Conservation (phyloP, 2,888 invertebrate genomes). For the Pandemis corylana region DNA sequence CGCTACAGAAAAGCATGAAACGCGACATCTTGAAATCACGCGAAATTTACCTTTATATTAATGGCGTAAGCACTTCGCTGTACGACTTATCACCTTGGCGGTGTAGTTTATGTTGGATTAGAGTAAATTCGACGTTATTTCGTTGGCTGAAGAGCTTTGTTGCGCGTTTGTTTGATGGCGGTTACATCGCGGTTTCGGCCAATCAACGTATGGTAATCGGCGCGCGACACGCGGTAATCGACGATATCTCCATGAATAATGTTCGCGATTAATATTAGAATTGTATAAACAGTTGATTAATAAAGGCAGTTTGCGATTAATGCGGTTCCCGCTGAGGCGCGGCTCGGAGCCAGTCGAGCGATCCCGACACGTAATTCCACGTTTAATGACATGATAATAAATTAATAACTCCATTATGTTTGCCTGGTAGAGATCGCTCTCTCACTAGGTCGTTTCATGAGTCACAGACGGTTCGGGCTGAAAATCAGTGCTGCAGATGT, state of each 20-base stretch:
- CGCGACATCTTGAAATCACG: background rate
- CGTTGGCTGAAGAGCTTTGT: background rate
- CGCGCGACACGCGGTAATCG: background rate
- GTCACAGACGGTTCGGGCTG: too few relatives aligned
- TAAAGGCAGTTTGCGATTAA: background rate
- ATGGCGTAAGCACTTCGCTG: background rate
- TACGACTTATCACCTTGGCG: background rate
- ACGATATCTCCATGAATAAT: background rate
- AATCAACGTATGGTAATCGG: constrained; percentile 5
- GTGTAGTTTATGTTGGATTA: background rate
- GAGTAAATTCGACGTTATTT: background rate
- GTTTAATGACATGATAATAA: too few relatives aligned
- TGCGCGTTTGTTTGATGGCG: background rate
- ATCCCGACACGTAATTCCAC: too few relatives aligned
- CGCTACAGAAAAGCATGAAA: background rate
- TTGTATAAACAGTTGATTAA: background rate
- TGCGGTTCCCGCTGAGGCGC: background rate
- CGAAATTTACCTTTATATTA: background rate
- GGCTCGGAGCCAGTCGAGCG: background rate
- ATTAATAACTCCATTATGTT: too few relatives aligned
- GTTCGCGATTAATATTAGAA: background rate
- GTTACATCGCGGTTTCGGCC: background rate
- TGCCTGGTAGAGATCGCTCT: too few relatives aligned
- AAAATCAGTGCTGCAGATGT: too few relatives aligned
- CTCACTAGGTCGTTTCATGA: too few relatives aligned